Conservation (phyloP, 2,113 vertebrate genomes). For the Odontesthes bonariensis region DNA sequence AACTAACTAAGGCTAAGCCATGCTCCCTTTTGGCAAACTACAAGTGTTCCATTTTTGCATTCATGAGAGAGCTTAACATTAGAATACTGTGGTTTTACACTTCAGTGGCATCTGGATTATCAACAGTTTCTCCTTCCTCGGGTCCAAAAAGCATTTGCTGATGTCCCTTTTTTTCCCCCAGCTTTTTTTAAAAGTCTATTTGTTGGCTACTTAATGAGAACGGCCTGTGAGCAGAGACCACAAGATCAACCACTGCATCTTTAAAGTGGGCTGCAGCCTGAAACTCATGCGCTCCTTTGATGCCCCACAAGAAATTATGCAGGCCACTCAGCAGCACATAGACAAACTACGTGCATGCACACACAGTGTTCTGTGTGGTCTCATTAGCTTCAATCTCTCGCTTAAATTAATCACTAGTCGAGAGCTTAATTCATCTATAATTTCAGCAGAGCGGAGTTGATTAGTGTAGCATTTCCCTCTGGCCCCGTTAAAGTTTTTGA, state of each 20-base stretch:
- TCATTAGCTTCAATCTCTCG: slow-evolving; percentile 72
- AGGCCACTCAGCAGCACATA: slow-evolving; percentile 1
- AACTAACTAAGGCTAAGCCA: background rate
- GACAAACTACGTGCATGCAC: slow-evolving; percentile 10
- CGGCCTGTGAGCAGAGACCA: slow-evolving; percentile 38
- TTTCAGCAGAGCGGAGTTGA: slow-evolving; percentile 76
- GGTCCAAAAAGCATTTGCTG: background rate
- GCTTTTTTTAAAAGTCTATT: slow-evolving; percentile 27
- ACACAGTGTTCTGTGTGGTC: slow-evolving; percentile 52
- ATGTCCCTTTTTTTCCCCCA: slow-evolving; percentile 22
- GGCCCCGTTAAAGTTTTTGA: slow-evolving; percentile 72
- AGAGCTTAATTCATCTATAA: slow-evolving; percentile 78
- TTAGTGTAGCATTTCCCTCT: slow-evolving; percentile 71
- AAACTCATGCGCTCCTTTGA: slow-evolving; percentile 31
- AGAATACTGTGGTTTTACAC: background rate
- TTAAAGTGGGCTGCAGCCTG: slow-evolving; percentile 41
- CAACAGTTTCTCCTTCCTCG: slow-evolving; percentile 1
- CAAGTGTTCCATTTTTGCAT: slow-evolving; percentile 3
- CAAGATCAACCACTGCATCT: slow-evolving; percentile 47
- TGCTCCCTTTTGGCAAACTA: background rate
- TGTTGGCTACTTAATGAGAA: slow-evolving; percentile 48
- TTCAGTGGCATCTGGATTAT: slow-evolving; percentile 1
- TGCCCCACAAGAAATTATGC: slow-evolving; percentile 17
- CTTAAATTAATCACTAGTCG: slow-evolving; percentile 78
- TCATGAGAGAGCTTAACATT: slow-evolving; percentile 3